Percentiles rank a stretch among this genome's conserved stretches.
These are phyloP conservation scores for Ondatra zibethicus DNA, from an alignment of 2,113 vertebrate genomes.

Conservation along the genomic window DNA sequence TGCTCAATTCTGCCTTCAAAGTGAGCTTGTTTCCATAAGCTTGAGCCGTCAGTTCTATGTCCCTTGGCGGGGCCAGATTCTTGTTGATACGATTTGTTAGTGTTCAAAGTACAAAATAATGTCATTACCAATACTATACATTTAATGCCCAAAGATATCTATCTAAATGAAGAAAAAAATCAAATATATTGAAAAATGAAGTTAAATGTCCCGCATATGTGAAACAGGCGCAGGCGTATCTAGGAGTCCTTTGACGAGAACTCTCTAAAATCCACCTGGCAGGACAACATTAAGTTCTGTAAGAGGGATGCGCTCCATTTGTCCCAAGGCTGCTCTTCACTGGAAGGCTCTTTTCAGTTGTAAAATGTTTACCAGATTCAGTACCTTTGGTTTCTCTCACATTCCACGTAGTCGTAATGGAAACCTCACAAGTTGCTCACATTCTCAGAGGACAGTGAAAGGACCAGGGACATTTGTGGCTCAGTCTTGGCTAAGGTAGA, in stretches of 20 bases:
- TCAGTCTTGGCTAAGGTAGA: neutral
- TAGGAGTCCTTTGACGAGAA: neutral
- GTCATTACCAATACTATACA: neutral
- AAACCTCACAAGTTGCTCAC: neutral
- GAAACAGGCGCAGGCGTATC: neutral
- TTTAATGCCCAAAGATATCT: neutral
- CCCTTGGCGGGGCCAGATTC: neutral
- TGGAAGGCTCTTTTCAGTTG: neutral
- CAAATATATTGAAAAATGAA: neutral
- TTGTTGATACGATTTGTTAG: neutral
- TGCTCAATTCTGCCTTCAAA: neutral
- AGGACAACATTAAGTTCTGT: neutral
- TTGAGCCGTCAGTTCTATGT: neutral
- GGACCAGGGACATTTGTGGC: neutral
- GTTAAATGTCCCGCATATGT: neutral
- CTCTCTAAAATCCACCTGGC: neutral
- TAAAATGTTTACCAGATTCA: neutral
- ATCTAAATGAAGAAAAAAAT: constrained; percentile 15
- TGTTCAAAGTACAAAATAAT: constrained; percentile 12
- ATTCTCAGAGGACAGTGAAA: neutral
- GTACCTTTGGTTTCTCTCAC: neutral
- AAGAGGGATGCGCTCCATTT: neutral
- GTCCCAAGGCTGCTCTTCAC: neutral
- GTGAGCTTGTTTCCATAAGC: neutral
- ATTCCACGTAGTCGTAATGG: neutral